Base-by-base conservation (phyloP, 2,797 vertebrate species). In the Australoheros facetus region DNA sequence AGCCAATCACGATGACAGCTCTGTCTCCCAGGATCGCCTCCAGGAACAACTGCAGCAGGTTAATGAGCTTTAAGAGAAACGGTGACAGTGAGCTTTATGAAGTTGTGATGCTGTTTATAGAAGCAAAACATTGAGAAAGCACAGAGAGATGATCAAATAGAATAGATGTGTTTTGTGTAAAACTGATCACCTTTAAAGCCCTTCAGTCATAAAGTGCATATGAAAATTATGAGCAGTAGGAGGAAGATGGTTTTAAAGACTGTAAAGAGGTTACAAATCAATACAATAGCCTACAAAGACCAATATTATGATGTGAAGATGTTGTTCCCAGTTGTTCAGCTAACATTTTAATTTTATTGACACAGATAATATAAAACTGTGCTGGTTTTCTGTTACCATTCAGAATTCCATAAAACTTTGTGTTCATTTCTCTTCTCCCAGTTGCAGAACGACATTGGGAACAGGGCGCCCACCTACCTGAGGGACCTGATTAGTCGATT, bases 401-500 rank as follows among this genome's bases (percentile, higher is more conserved):
- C 16, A 34, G 14, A 12, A 19, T 11, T 19, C 11, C 4, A 10
- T 21, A 6, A 45, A 11, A 9, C 9, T 11, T 73, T 71, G 17
- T 42, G 54, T 19, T 60, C 26, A 12, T 69, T 57, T 79, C 12
- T 55, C 23, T 51, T 78, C 23, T 51, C 0, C 7, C 79, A 93
- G 91, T 69, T 95, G 73, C 92, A 93, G 84, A 76, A 73, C 1
- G 71, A 93, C 84, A 79, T 95, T 3, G 92, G 91, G 53, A 89
- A 39, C 59, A 86, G 53, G 54, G 91, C 79, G 1, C 95, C 95
- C 5, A 54, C 90, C 32, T 95, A 95, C 81, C 86, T 95, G 53
- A 94, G 23, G 87, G 95, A 95, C 45, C 88, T 95, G 85, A 94
- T 95, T 23, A 85, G 90, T 28, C 89, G 92, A 28, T 32, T 95